Evolutionary conservation across 2,888 invertebrate species (phyloP).

Genomic region (Crematogaster levior): DNA sequence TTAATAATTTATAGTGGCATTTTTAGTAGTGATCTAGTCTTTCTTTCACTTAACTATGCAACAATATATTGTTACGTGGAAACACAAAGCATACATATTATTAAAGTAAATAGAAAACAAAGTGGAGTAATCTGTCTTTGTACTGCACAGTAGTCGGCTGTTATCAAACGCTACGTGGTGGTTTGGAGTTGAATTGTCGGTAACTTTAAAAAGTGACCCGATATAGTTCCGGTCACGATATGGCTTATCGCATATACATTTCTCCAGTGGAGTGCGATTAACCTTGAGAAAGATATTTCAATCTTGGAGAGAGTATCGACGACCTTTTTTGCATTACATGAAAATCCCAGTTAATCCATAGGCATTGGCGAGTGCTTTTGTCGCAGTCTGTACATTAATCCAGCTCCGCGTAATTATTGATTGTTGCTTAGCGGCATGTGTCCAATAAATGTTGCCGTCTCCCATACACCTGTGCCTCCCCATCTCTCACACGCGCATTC

Average conservation of each 20-base stretch:
- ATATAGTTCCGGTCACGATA: conserved; percentile 23
- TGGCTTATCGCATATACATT: conserved; percentile 17
- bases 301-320: conserved; percentile 17
- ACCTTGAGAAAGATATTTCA: conserved; percentile 10
- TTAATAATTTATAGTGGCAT: conserved; percentile 5
- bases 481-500: neutral
- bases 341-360: conserved; percentile 38
- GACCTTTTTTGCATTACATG: neutral
- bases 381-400: conserved; percentile 70
- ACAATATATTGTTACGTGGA: neutral
- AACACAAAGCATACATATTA: neutral
- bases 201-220: conserved; percentile 4
- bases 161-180: conserved; percentile 6
- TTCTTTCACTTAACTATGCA: neutral
- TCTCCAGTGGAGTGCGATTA: conserved; percentile 4
- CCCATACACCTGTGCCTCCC: conserved; percentile 46
- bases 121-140: neutral
- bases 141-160: neutral
- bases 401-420: conserved; percentile 73
- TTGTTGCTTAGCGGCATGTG: conserved; percentile 71
- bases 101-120: conserved; percentile 1
- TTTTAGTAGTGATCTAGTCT: too few relatives aligned
- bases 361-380: conserved; percentile 54
- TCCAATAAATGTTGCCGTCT: conserved; percentile 71
- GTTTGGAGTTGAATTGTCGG: conserved; percentile 23